These are phyloP conservation scores for Onychomys torridus DNA, from an alignment of 2,797 vertebrate genomes.

Conservation along the genomic window DNA sequence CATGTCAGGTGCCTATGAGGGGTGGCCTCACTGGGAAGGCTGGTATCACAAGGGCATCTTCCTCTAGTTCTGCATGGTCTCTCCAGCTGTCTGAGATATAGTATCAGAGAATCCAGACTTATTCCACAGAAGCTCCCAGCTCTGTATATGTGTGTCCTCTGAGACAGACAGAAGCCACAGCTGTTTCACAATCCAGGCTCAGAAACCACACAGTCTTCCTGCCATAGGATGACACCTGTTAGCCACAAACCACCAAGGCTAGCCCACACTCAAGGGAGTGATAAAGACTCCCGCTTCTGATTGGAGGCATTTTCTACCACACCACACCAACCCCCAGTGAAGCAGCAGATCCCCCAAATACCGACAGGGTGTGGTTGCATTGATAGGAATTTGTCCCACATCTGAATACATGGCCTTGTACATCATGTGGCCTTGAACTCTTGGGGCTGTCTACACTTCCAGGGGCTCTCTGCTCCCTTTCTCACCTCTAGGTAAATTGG, in stretches of 20 bases:
- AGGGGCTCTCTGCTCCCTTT: not conserved
- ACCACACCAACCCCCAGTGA: not conserved
- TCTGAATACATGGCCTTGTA: not conserved
- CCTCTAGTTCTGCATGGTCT: not conserved
- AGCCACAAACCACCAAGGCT: not conserved
- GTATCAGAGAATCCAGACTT: not conserved
- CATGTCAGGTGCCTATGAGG: too few species aligned
- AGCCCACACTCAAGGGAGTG: not conserved
- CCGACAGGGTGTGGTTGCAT: not conserved
- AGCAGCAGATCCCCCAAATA: not conserved
- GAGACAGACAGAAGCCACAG: not conserved
- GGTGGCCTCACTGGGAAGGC: not conserved
- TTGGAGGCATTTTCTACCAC: not conserved
- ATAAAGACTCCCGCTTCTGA: not conserved
- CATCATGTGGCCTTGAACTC: not conserved
- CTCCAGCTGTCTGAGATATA: not conserved
- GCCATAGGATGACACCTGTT: not conserved
- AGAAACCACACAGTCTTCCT: not conserved
- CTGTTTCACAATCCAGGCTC: not conserved
- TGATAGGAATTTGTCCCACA: not conserved
- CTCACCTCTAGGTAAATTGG: not conserved
- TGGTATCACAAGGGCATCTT: not conserved
- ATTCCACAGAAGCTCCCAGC: not conserved
- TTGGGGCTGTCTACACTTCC: not conserved
- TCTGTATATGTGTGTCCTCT: not conserved